Base-by-base conservation (phyloP, 1,140 invertebrate genomes). In the Idris sp. region DNA sequence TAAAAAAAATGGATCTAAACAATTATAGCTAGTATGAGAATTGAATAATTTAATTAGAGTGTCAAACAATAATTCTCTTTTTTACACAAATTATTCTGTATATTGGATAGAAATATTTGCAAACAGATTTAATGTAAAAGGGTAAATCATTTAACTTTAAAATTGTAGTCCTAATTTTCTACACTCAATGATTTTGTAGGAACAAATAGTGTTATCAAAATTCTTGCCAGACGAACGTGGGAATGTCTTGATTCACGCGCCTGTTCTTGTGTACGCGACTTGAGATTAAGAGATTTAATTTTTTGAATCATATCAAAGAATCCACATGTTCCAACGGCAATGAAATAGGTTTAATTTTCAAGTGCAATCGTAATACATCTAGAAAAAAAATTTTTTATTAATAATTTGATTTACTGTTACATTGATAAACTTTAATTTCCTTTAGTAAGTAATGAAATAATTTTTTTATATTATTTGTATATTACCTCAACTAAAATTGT, bases 181-280 rank as follows among this genome's bases (percentile, higher is more conserved):
- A 38, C 26, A 31, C 35, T 59, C 30, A 53, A 59, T 14, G 31
- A 65, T 73, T 74, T 74, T n/a, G 41, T 48, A 30, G 69, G 64
- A 59, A 77, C 76, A 83, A 83, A 83, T 80, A 83, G 35, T 65
- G 67, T 85, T 85, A 85, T 85, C 83, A 76, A 79, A 81, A 78
- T 79, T 61, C 74, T 77, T 77, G 61, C 73, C 35, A 64, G 46
- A 62, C 62, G 68, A 79, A 81, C 84, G 84, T 85, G 84, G 84
- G 84, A 84, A 85, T 84, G 78, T 80, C 78, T 80, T 80, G 76
- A 78, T 77, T 83, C 80, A 80, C 78, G 78, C 74, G 72, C 49
- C 44, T 74, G 73, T 79, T 83, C 80, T 81, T 28, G 25, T 81
- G 81, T 81, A 62, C 79, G 72, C 76, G 59, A 74, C 80, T 82